phyloP scores from a whole-genome alignment of 2,888 invertebrate genomes.

The Ecdyonurus torrentis region DNA sequence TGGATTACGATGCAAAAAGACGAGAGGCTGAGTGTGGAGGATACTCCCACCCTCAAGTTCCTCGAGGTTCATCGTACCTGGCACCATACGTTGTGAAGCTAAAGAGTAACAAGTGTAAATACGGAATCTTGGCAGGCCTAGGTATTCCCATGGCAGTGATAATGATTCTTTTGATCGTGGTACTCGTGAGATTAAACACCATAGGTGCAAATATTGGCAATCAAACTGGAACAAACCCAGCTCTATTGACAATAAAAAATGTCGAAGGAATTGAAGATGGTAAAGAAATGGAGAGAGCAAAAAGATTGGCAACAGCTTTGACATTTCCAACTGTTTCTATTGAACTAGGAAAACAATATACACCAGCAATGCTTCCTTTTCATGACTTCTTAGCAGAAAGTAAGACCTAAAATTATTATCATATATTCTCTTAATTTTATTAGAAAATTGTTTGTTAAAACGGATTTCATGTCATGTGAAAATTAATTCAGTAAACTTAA shows the following conservation, averaged over 20 bases:
- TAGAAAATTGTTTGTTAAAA: too few relatives aligned
- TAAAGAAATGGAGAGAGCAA: conserved; percentile 13
- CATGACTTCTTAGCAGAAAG: conserved; percentile 17
- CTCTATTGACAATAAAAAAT: not conserved
- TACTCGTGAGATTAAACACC: not conserved
- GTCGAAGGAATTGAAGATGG: conserved; percentile 12
- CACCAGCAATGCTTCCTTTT: conserved; percentile 16
- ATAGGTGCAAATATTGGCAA: too few relatives aligned
- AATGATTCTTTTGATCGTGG: not conserved
- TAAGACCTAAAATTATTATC: too few relatives aligned
- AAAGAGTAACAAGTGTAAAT: not conserved
- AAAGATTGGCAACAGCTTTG: conserved; percentile 18
- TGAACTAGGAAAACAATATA: conserved; percentile 16
- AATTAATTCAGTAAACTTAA: too few relatives aligned
- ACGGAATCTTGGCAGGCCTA: not conserved
- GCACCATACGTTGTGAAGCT: too few relatives aligned
- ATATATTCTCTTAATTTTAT: too few relatives aligned
- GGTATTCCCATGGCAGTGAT: not conserved
- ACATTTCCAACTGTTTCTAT: conserved; percentile 19
- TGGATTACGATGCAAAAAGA: too few relatives aligned
- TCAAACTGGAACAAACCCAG: not conserved
- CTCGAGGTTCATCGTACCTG: too few relatives aligned
- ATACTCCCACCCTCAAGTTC: too few relatives aligned
- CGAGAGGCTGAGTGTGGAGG: too few relatives aligned
- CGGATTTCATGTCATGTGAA: too few relatives aligned